Base-by-base conservation (phyloP, 2,888 invertebrate species). In the Plagodis dolabraria region DNA sequence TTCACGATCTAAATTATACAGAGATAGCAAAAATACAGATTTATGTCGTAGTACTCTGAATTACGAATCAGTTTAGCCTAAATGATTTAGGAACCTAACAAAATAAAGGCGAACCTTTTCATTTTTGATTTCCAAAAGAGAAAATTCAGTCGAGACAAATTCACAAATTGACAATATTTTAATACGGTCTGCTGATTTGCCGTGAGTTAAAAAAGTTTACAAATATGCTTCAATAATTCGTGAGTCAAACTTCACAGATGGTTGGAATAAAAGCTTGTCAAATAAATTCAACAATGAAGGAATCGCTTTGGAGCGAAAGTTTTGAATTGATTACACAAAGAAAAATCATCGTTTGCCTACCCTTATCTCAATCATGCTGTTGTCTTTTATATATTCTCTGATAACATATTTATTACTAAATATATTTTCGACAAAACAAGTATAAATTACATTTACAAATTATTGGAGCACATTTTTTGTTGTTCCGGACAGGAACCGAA, bases 271-370 rank as follows among this genome's bases (percentile, higher is more conserved):
- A 65, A 69, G 68, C 60, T 62, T 48, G 38, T 48, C 56, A 53
- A 64, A 60, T 54, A 63, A 67, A 54, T 63, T 63, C 55, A 57
- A 63, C 63, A 64, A 61, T 57, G 60, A 49, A 57, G 49, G 57
- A 55, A 52, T 38, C 36, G 45, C 45, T 52, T 51, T 44, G 55
- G 33, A 48, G 48, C 45, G 50, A 42, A 33, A 48, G 38, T 36
- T 45, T 40, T 33, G 11, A 47, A 53, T 47, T 48, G 53, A 22
- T 22, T 22, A 22, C 22, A 22, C 22, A 22, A 22, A 22, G 22
- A 22, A 22, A 22, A 22, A 22, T 22, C 22, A 22, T 22, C 22
- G 22, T 22, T 4, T 22, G 22, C 22, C 2, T 22, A 22, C 22
- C 22, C 22, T 22, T 22, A 4, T 22, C 22, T 4, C 22, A 22